Conservation (phyloP, 2,888 invertebrate species). For the Emmelina monodactyla region DNA sequence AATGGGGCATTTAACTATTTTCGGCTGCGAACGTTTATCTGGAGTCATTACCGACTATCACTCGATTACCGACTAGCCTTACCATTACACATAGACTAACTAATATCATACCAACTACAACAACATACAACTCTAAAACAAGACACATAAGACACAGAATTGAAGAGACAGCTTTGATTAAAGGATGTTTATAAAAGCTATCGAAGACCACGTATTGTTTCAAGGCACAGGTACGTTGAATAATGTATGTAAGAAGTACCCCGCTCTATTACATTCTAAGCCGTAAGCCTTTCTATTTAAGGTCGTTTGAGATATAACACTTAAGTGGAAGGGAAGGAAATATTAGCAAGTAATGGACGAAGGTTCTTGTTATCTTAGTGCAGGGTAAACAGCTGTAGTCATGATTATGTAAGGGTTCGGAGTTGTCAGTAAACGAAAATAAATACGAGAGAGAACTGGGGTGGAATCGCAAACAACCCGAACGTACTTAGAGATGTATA, state of each 20-base stretch:
- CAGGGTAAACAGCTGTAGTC: background rate
- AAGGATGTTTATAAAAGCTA: constrained; percentile 1
- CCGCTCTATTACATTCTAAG: background rate
- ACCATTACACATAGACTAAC: background rate
- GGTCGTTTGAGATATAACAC: background rate
- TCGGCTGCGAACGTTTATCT: background rate
- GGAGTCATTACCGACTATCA: background rate
- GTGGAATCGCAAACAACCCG: too few relatives aligned
- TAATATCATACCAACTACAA: too few relatives aligned
- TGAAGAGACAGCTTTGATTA: background rate
- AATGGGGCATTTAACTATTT: too few relatives aligned
- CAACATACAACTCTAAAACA: background rate
- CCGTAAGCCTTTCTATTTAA: background rate
- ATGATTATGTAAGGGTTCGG: too few relatives aligned
- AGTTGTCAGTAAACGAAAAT: background rate
- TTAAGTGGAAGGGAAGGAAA: background rate
- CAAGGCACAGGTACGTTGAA: background rate
- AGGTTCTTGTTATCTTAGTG: background rate
- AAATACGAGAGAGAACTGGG: too few relatives aligned
- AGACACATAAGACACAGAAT: background rate
- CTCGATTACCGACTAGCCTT: background rate
- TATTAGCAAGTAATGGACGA: background rate
- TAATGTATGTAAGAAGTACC: background rate
- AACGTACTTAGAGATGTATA: too few relatives aligned
- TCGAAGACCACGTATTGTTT: constrained; percentile 1